Evolutionary conservation across 2,888 invertebrate species (phyloP).

Genomic region (Pasiphila rectangulata): DNA sequence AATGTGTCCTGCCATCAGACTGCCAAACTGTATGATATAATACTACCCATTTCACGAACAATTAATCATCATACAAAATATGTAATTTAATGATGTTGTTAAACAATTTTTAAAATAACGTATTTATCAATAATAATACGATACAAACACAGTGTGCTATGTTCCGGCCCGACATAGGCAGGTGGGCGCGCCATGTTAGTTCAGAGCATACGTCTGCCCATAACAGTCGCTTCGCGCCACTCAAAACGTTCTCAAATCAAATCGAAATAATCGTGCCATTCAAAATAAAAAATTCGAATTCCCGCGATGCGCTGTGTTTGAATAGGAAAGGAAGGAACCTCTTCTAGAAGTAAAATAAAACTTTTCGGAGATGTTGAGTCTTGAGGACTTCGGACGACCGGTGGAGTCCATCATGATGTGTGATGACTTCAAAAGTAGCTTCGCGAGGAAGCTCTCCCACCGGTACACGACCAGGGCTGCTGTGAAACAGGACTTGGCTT

Average conservation of each 20-base stretch:
- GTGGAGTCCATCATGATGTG: slow-evolving; percentile 75
- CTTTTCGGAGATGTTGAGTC: slow-evolving; percentile 9
- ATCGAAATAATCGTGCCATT: slow-evolving; percentile 7
- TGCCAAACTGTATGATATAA: no score
- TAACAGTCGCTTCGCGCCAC: slow-evolving; percentile 38
- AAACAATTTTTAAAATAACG: no score
- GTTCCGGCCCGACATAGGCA: no score
- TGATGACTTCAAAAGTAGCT: slow-evolving; percentile 75
- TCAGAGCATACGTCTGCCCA: slow-evolving; percentile 32
- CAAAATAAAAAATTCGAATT: slow-evolving; percentile 18
- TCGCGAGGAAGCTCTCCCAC: slow-evolving; percentile 72
- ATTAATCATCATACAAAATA: no score
- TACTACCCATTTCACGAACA: no score
- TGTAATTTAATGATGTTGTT: no score
- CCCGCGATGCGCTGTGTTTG: background rate
- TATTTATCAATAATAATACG: no score
- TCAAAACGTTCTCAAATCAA: no score
- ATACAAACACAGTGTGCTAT: no score
- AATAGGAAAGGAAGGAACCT: background rate
- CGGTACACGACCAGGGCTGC: slow-evolving; percentile 61
- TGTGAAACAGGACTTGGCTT: slow-evolving; percentile 46
- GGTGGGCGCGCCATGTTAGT: slow-evolving; percentile 27
- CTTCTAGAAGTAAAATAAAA: no score
- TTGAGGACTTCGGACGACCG: slow-evolving; percentile 62
- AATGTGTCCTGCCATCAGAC: no score